Base-by-base conservation (phyloP, 23 tunicate species). In the Styela clava region DNA sequence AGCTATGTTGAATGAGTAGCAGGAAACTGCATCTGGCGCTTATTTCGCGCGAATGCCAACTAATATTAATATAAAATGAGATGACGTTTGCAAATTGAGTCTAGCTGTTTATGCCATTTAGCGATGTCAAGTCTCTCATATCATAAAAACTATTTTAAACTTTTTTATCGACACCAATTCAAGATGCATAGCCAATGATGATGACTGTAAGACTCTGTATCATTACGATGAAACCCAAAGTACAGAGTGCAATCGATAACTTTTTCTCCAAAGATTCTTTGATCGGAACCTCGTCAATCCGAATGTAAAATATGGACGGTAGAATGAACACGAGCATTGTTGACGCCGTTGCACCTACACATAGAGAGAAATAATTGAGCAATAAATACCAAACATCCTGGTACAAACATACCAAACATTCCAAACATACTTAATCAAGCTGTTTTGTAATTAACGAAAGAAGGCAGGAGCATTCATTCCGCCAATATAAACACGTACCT, bases 341-440 rank as follows among this genome's bases (percentile, higher is more conserved):
- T 0, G 99, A 96, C 3, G 99, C 96, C 28, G 97, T 96, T 33
- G 99, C 99, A 34, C 99, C 99, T 93, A 70, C 18, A 35, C n/a
- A n/a, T n/a, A n/a, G n/a, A n/a, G n/a, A n/a, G n/a, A n/a, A n/a
- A n/a, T n/a, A n/a, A n/a, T n/a, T n/a, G n/a, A n/a, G n/a, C n/a
- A n/a, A n/a, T n/a, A n/a, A n/a, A n/a, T 71, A 80, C 74, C n/a
- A 1, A 25, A 69, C 24, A 25, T 19, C 63, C 20, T 18, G 63
- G 18, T 56, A 18, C 63, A 56, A 18, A 18, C 73, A 68, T 18
- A 68, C 24, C 27, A 24, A 24, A 68, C 24, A 68, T 24, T 31
- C 73, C 24, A 68, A 31, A 56, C 63, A 56, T 56, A 18, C 18
- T 18, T 18, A 18, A 56, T 56, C 20, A 20, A 18, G 18, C 20